phyloP scores from a whole-genome alignment of 2,888 invertebrate species.

The Nemoura dubitans region DNA sequence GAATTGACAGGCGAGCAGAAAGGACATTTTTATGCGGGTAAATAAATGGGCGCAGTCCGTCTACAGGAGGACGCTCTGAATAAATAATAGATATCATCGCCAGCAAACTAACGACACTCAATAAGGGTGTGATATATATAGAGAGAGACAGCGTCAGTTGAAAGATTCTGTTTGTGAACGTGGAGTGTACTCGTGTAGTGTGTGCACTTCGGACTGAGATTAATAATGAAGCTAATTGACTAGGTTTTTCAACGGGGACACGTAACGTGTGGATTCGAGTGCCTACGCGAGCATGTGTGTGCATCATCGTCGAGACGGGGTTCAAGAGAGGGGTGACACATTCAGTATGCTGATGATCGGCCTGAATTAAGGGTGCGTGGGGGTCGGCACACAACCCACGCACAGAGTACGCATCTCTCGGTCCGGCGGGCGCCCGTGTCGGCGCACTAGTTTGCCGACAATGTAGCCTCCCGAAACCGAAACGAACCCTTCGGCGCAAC shows the following conservation, averaged over 20 bases:
- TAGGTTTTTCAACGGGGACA: background rate
- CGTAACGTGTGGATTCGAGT: background rate
- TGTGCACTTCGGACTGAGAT: background rate
- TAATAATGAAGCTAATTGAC: constrained; percentile 7
- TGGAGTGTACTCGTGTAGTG: background rate
- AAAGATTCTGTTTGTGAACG: background rate
- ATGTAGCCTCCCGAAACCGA: background rate
- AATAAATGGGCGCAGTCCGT: background rate
- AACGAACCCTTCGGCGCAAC: background rate
- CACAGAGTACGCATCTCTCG: background rate
- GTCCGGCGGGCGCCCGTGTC: background rate
- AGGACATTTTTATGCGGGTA: background rate
- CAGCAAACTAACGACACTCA: background rate
- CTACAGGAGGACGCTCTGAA: background rate
- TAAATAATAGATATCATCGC: background rate
- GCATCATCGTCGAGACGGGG: background rate
- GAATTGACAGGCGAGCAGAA: background rate
- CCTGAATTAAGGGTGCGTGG: background rate
- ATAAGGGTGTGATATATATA: background rate
- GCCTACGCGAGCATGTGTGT: background rate
- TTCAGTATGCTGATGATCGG: constrained; percentile 28
- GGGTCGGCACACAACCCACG: background rate
- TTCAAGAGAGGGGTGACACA: constrained; percentile 1
- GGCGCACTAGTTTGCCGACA: background rate
- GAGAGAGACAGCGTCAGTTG: background rate